Conservation (phyloP, 1,140 invertebrate species). For the Bombus ignitus region DNA sequence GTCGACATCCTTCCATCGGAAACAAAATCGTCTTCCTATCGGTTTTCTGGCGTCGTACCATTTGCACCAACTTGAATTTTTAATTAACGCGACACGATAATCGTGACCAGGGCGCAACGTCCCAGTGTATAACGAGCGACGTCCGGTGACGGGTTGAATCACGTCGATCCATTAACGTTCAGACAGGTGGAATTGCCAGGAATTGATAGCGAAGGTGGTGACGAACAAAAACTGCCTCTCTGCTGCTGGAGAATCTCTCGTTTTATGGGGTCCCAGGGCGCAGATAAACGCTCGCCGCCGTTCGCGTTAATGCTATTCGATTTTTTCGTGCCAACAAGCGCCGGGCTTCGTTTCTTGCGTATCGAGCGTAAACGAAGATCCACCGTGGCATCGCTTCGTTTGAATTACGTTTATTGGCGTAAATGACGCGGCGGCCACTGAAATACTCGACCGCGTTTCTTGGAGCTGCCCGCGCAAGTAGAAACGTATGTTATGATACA, state of each 20-base stretch:
- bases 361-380: slow-evolving; percentile 8
- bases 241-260: slow-evolving; percentile 28
- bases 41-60: background rate
- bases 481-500: slow-evolving; percentile 20
- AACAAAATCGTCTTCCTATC: background rate
- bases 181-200: slow-evolving; percentile 54
- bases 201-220: slow-evolving; percentile 53
- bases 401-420: slow-evolving; percentile 51
- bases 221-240: slow-evolving; percentile 52
- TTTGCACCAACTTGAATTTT: slow-evolving; percentile 11
- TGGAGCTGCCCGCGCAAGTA: background rate
- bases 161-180: slow-evolving; percentile 34
- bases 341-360: background rate
- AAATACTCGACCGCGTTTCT: slow-evolving; percentile 1
- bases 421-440: background rate
- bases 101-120: background rate
- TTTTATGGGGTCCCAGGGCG: slow-evolving; percentile 50
- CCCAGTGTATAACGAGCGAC: background rate
- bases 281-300: slow-evolving; percentile 52
- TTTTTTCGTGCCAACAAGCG: slow-evolving; percentile 35
- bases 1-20: background rate
- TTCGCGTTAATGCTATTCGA: slow-evolving; percentile 38
- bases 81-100: slow-evolving; percentile 28
- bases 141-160: slow-evolving; percentile 25
- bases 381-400: background rate